Evolutionary conservation across 64 coral and sea anemone genomes (phyloP).

Genomic region (Actinia tenebrosa): DNA sequence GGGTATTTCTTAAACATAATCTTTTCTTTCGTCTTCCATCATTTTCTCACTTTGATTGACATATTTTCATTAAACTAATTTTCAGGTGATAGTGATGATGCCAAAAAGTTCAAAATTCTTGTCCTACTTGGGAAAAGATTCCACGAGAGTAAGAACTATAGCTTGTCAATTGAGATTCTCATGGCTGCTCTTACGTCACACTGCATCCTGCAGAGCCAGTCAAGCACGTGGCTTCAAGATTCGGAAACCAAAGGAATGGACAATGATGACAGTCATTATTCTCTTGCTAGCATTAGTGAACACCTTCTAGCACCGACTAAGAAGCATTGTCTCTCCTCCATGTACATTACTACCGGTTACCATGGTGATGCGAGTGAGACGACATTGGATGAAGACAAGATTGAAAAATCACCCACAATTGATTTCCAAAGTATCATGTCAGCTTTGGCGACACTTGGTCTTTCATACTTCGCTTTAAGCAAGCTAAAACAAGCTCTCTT

Average conservation of each 20-base stretch:
- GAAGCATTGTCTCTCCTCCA: constrained; percentile 26
- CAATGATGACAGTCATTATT: background rate
- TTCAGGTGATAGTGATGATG: constrained; percentile 8
- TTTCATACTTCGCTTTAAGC: constrained; percentile 38
- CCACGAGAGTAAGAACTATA: constrained; percentile 1
- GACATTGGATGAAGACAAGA: background rate
- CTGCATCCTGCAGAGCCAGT: background rate
- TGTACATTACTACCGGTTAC: constrained; percentile 32
- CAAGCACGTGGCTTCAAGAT: background rate
- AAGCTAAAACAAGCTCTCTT: constrained; percentile 34
- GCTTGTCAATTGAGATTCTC: constrained; percentile 24
- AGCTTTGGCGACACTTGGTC: constrained; percentile 53
- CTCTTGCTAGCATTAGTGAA: background rate
- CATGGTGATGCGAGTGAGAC: background rate
- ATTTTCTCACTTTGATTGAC: background rate
- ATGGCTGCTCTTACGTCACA: constrained; percentile 39
- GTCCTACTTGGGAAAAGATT: constrained; percentile 50
- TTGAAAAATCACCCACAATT: background rate
- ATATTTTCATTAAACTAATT: background rate
- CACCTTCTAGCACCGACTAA: background rate
- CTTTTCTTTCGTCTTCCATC: too few relatives aligned
- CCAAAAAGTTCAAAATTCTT: constrained; percentile 41
- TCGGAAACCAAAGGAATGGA: background rate
- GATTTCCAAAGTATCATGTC: constrained; percentile 23
- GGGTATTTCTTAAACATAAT: too few relatives aligned